These are phyloP conservation scores for Serilophus lunatus DNA, from an alignment of 2,113 vertebrate genomes.

Conservation along the genomic window DNA sequence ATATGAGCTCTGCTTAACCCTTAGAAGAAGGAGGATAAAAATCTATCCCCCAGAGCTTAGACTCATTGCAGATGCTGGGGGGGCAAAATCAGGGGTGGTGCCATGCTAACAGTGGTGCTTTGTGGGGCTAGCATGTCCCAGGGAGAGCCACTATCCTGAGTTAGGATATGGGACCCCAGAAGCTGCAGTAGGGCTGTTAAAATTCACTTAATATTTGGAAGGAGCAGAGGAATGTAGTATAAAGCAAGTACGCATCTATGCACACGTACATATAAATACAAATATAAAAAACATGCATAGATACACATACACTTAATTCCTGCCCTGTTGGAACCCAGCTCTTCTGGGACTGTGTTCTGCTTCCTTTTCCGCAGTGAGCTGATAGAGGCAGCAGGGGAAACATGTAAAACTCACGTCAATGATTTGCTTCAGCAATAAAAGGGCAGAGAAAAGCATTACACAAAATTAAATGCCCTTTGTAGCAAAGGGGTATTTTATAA, in stretches of 20 bases:
- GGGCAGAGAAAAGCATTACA: background rate
- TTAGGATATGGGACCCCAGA: background rate
- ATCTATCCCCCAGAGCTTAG: background rate
- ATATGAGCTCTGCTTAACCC: background rate
- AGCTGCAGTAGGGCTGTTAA: background rate
- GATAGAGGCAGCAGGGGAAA: background rate
- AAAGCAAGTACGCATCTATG: background rate
- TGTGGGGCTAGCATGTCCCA: background rate
- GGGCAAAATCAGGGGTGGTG: background rate
- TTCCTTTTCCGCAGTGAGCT: background rate
- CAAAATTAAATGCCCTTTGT: background rate
- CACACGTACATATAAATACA: background rate
- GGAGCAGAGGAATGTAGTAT: background rate
- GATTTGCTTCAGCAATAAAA: background rate
- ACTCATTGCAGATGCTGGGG: background rate
- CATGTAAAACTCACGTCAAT: background rate
- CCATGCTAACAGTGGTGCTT: accelerated
- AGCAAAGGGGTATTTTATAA: background rate
- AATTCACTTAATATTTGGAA: background rate
- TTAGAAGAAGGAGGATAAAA: background rate
- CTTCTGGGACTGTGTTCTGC: background rate
- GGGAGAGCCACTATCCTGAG: background rate
- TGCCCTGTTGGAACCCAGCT: background rate
- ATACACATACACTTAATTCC: background rate
- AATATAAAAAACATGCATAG: background rate